Evolutionary conservation across 1,140 invertebrate genomes (phyloP).

Genomic region (Homarus americanus): DNA sequence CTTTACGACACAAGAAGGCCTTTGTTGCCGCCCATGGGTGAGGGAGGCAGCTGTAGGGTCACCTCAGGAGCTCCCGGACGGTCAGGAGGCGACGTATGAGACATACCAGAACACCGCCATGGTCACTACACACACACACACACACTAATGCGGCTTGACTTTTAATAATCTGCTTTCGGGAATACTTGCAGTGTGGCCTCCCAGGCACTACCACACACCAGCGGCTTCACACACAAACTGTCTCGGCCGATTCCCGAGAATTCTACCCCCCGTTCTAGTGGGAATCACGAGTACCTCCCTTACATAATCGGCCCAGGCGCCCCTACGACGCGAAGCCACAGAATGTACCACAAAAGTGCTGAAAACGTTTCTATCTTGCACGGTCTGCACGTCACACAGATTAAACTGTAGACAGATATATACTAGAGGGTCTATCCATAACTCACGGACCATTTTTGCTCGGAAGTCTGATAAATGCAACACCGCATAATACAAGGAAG

Average conservation of each 20-base stretch:
- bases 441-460: conserved; percentile 19
- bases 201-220: conserved; percentile 24
- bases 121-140: too few species aligned
- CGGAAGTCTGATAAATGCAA: conserved; percentile 37
- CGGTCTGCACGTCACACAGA: neutral
- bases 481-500: conserved; percentile 30
- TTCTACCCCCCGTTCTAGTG: conserved; percentile 44
- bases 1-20: too few species aligned
- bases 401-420: conserved; percentile 22
- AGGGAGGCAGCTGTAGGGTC: too few species aligned
- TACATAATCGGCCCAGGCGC: conserved; percentile 49
- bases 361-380: conserved; percentile 22
- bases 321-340: conserved; percentile 34
- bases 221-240: conserved; percentile 15
- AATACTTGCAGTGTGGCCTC: neutral
- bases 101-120: too few species aligned
- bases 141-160: too few species aligned
- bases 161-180: too few species aligned
- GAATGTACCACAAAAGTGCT: conserved; percentile 9
- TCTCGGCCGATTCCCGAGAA: conserved; percentile 22
- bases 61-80: too few species aligned
- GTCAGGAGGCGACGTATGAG: too few species aligned
- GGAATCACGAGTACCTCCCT: conserved; percentile 58
- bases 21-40: too few species aligned
- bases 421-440: neutral